A percentile compares a stretch with the other conserved stretches of the same genome.
phyloP scores from a whole-genome alignment of 2,113 vertebrate genomes.

The Notechis scutatus region DNA sequence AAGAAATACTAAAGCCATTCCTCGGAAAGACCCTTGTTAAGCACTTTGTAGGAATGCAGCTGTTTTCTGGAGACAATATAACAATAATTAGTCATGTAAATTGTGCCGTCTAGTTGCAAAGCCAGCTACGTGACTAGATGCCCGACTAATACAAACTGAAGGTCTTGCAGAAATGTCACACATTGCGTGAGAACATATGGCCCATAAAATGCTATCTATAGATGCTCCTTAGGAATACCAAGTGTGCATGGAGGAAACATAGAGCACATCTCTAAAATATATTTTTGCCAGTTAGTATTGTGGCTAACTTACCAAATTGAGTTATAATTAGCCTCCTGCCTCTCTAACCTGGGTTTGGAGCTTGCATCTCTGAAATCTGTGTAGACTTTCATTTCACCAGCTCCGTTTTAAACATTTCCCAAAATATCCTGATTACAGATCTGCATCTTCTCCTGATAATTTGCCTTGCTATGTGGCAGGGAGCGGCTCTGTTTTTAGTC shows the following conservation, averaged over 20 bases:
- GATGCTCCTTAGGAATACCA: neutral
- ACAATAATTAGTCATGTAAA: neutral
- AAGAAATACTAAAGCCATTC: neutral
- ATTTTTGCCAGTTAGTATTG: constrained; percentile 29
- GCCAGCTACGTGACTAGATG: neutral
- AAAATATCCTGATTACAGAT: constrained; percentile 23
- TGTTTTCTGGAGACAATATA: neutral
- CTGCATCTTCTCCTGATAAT: constrained; percentile 14
- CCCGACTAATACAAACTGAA: neutral
- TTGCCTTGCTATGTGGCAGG: constrained; percentile 33
- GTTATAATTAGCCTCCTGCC: neutral
- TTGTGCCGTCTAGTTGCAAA: neutral
- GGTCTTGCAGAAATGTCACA: neutral
- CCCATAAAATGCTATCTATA: neutral
- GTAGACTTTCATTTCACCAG: constrained; percentile 7
- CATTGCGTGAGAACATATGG: neutral
- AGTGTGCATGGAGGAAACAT: neutral
- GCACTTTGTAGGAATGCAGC: neutral
- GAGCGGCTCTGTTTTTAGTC: constrained; percentile 30
- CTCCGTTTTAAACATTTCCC: constrained; percentile 20
- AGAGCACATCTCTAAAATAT: neutral
- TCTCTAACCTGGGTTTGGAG: neutral
- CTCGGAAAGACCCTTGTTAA: neutral
- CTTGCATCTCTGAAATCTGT: constrained; percentile 9
- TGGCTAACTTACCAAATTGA: neutral